phyloP scores from a whole-genome alignment of 1,140 invertebrate species.

The Lordiphosa clarofinis region DNA sequence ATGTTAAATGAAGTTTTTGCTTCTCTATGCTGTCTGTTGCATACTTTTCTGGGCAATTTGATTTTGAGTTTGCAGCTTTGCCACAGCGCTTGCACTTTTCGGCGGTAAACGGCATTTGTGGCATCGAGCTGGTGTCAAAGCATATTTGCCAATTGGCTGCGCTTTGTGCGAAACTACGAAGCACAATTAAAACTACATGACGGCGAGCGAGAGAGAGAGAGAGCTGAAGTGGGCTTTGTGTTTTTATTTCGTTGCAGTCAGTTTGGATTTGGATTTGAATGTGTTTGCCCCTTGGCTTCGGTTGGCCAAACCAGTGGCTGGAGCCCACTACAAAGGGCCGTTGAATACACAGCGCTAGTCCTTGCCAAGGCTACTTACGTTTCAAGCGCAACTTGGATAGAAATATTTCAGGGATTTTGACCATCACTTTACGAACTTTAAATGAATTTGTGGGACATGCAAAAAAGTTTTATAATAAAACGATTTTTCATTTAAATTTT shows the following conservation, averaged over 20 bases:
- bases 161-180: slow-evolving; percentile 18
- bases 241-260: slow-evolving; percentile 3
- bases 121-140: slow-evolving; percentile 27
- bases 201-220: too few species aligned
- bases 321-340: neutral
- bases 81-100: slow-evolving; percentile 4
- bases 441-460: too few species aligned
- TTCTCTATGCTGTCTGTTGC: slow-evolving; percentile 4
- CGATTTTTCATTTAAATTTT: too few species aligned
- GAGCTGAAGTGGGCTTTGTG: slow-evolving; percentile 2
- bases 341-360: neutral
- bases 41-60: slow-evolving; percentile 34
- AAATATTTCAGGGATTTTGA: too few species aligned
- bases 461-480: too few species aligned
- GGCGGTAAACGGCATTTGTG: neutral
- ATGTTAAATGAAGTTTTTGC: slow-evolving; percentile 6
- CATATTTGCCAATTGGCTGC: slow-evolving; percentile 50
- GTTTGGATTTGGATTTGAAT: slow-evolving; percentile 7
- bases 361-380: too few species aligned
- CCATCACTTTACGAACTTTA: too few species aligned
- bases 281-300: slow-evolving; percentile 7
- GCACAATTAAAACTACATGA: slow-evolving; percentile 7
- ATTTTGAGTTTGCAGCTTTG: slow-evolving; percentile 35
- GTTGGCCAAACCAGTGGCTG: neutral
- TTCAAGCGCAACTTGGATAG: too few species aligned